Evolutionary conservation across 2,113 vertebrate species (phyloP), one percentile per base, ranked within the genome.

Genomic region (Procavia capensis): DNA sequence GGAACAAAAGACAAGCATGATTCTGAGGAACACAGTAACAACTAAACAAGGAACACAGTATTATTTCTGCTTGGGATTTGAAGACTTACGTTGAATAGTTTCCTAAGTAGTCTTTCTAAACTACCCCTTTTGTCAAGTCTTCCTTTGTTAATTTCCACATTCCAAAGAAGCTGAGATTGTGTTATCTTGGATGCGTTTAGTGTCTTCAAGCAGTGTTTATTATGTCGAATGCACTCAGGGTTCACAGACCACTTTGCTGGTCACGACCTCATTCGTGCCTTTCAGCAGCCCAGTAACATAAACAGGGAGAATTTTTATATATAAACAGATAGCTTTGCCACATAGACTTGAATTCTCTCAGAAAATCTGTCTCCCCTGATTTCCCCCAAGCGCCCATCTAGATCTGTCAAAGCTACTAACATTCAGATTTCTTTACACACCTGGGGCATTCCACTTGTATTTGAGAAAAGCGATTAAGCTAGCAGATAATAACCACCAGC

Each of bases 331-430:
- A 27, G 13, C 75, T 75, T 31, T 74, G 34, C 74, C 57, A 43
- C 31, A 24, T 9, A 82, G 75, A 68, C 34, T 50, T 45, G 47
- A 95, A 93, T 88, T 85, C 89, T 34, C 79, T 59, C 36, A 72
- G 89, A 41, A 94, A 93, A 88, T 61, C 19, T 22, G 2, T 72
- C 84, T 93, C 80, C 85, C 76, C 45, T 80, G 84, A 87, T 83
- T 80, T 84, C 31, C 34, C 80, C 76, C 34, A 79, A 86, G 64
- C 47, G 47, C 39, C 41, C 64, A 61, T 20, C 45, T 64, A 72
- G 50, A 43, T 86, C 70, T 11, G 3, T 86, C 25, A 36, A 4
- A 59, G 47, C 17, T 20, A 43, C 22, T 68, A 36, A 76, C 17
- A 57, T 27, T 54, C 66, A 70, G 64, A 81, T 34, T 27, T 57